A percentile compares a stretch with the other conserved stretches of the same genome.
Evolutionary conservation across 1,140 invertebrate species (phyloP).

Genomic region (Drosophila fuyamai): DNA sequence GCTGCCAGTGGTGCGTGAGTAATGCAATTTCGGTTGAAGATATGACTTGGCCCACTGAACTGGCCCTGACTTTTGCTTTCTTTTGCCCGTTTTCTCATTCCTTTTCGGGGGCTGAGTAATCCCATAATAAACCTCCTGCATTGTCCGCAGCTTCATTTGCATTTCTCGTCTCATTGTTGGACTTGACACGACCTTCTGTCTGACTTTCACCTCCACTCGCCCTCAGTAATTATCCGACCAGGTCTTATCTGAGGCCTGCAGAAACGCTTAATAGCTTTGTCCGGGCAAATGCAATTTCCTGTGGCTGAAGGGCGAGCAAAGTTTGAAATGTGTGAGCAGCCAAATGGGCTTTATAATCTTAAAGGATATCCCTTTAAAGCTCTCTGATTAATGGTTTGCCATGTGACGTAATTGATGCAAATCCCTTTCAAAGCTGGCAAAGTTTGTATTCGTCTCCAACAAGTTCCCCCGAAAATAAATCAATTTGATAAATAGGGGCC

Average conservation of each 20-base stretch:
- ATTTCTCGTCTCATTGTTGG: slow-evolving; percentile 31
- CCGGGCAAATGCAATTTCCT: slow-evolving; percentile 42
- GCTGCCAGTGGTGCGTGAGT: slow-evolving; percentile 62
- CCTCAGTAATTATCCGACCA: slow-evolving; percentile 16
- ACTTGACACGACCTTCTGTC: slow-evolving; percentile 10
- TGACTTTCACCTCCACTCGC: slow-evolving; percentile 10
- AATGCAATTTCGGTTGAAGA: slow-evolving; percentile 65
- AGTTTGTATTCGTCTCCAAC: slow-evolving; percentile 19
- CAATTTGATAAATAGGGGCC: neutral
- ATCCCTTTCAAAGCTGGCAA: slow-evolving; percentile 21
- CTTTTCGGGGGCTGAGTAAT: slow-evolving; percentile 9
- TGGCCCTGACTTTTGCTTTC: slow-evolving; percentile 44
- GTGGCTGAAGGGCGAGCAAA: neutral
- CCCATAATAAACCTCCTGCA: slow-evolving; percentile 7
- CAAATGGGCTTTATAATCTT: slow-evolving; percentile 8
- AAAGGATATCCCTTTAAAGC: slow-evolving; percentile 36
- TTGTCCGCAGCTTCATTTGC: slow-evolving; percentile 43
- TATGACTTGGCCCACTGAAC: slow-evolving; percentile 30
- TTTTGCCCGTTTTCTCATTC: slow-evolving; percentile 11
- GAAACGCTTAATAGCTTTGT: slow-evolving; percentile 32
- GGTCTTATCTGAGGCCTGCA: slow-evolving; percentile 37
- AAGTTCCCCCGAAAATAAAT: neutral
- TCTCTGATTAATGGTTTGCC: slow-evolving; percentile 40
- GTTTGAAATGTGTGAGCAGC: slow-evolving; percentile 7
- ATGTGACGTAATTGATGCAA: slow-evolving; percentile 27